phyloP scores from a whole-genome alignment of 2,888 invertebrate genomes.

The Gerris lacustris region DNA sequence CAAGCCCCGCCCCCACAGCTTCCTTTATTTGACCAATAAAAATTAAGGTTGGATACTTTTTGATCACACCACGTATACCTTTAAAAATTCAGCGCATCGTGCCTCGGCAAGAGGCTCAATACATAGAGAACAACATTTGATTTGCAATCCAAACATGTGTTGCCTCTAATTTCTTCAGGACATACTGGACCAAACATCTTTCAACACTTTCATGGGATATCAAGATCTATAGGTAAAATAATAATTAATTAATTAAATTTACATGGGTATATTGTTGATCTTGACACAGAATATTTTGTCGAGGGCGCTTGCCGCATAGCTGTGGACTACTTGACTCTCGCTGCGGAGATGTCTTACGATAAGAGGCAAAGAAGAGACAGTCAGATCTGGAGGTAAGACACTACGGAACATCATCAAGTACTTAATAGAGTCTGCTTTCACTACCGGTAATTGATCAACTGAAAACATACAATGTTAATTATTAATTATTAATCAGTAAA shows the following conservation, averaged over 20 bases:
- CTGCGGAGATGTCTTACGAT: conserved; percentile 64
- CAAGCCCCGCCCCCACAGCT: no score
- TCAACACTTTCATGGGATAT: no score
- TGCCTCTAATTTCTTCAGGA: no score
- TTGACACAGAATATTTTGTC: conserved; percentile 72
- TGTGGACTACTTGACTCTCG: conserved; percentile 71
- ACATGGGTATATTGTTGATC: conserved; percentile 20
- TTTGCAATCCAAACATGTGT: no score
- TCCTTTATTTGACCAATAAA: no score
- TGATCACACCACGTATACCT: no score
- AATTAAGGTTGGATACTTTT: no score
- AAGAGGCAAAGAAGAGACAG: conserved; percentile 62
- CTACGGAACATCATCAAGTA: conserved; percentile 92
- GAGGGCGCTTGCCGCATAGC: conserved; percentile 84
- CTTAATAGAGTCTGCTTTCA: conserved; percentile 93
- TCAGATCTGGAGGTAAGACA: conserved; percentile 58
- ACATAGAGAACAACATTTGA: no score
- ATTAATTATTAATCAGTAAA: not conserved
- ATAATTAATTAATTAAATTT: conserved; percentile 35
- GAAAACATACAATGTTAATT: conserved; percentile 34
- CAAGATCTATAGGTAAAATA: not conserved
- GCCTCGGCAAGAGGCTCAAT: no score
- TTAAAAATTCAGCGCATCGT: no score
- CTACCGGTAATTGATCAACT: conserved; percentile 78
- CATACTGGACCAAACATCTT: no score